Base-by-base conservation (phyloP, 2,888 invertebrate genomes). In the Drosophila tripunctata region DNA sequence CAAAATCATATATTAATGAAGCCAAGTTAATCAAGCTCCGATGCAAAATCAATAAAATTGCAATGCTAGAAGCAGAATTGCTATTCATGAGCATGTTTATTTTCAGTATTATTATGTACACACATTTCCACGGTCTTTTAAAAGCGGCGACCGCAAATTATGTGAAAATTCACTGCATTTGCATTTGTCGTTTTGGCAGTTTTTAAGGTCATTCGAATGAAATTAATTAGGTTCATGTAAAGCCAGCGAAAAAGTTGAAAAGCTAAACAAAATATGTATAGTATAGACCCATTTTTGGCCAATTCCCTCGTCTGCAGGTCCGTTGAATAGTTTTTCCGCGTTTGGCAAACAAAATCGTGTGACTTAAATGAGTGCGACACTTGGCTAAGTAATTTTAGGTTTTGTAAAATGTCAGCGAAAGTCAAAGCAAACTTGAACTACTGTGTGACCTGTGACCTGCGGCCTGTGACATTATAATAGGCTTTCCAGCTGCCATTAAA, bases 151-250 rank as follows among this genome's bases (percentile, higher is more conserved):
- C 38, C 52, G 24, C 47, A 64, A 75, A 52, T 69, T 38, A 55
- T 30, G 17, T 21, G 51, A 48, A 50, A 70, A 64, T 60, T 60
- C 44, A 66, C 71, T 63, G 75, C 69, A 75, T 78, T 75, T 70
- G 72, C 83, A 79, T 65, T 70, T 70, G 35, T 33, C 50, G 75
- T 63, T 78, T 62, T 58, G 61, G 22, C 48, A 65, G 62, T 61
- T 67, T 76, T 78, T 78, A 78, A 61, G 76, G 78, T 76, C 78
- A 78, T 69, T 72, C 78, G 54, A 87, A 89, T 87, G 78, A 89
- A 89, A 89, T 89, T 89, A 89, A 89, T 89, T 89, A 89, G 89
- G 81, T 56, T 74, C 76, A 73, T 83, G 83, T 80, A 80, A 86
- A 35, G 83, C 83, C 75, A 75, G 75, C 63, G 63, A 62, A 65